Conservation (phyloP, 2,113 vertebrate genomes). For the Spea bombifrons region DNA sequence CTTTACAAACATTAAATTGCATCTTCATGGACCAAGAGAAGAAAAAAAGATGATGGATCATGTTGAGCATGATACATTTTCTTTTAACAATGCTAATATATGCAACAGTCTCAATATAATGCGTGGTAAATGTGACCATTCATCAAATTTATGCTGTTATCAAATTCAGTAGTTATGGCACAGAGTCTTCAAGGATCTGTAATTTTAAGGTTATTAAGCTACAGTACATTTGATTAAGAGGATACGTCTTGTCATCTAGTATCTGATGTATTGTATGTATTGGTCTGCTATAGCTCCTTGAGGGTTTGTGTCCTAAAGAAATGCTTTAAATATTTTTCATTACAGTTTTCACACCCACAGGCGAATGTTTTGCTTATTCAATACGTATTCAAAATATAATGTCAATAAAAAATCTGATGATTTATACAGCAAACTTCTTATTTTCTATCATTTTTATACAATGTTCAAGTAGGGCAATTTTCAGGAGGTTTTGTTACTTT, state of each 20-base stretch:
- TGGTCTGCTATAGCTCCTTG: not conserved
- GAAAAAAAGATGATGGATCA: not conserved
- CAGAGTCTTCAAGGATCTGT: not conserved
- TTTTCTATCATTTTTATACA: too few relatives aligned
- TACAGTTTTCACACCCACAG: too few relatives aligned
- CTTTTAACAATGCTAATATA: not conserved
- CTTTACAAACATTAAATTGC: not conserved
- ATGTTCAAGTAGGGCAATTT: too few relatives aligned
- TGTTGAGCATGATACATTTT: not conserved
- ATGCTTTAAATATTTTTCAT: not conserved
- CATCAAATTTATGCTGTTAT: not conserved
- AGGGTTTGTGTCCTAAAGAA: not conserved
- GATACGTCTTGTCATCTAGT: not conserved
- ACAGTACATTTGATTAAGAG: not conserved
- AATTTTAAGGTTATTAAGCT: conserved; percentile 6
- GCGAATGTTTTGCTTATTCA: too few relatives aligned
- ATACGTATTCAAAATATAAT: too few relatives aligned
- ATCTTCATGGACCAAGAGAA: not conserved
- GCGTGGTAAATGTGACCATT: not conserved
- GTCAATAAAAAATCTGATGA: too few relatives aligned
- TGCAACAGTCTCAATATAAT: not conserved
- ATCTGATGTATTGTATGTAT: not conserved
- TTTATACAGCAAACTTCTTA: too few relatives aligned
- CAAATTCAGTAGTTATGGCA: not conserved
- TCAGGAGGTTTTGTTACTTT: too few relatives aligned